A percentile compares a stretch with the other conserved stretches of the same genome.
Conservation (phyloP, 2,888 invertebrate species). For the Camponotus fellah region DNA sequence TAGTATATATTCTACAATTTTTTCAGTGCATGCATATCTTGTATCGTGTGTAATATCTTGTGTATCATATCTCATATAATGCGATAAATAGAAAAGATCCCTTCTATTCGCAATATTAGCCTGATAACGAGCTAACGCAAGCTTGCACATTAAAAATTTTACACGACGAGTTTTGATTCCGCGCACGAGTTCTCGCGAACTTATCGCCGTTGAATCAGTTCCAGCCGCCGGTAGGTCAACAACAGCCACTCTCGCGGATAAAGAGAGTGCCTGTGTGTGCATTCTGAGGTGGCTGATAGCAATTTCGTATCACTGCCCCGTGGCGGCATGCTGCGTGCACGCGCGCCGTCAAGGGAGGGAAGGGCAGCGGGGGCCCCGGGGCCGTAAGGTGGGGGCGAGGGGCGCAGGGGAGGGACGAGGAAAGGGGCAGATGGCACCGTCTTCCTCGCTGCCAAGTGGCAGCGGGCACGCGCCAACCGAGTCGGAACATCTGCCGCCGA, state of each 20-base stretch:
- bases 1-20: no score
- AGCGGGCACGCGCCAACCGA: constrained; percentile 85
- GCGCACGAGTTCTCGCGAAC: background rate
- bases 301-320: constrained; percentile 55
- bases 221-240: constrained; percentile 47
- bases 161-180: background rate
- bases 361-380: background rate
- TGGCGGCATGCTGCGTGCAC: constrained; percentile 40
- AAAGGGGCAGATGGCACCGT: constrained; percentile 82
- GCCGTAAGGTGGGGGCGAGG: constrained; percentile 13
- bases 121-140: background rate
- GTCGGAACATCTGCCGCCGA: constrained; percentile 84
- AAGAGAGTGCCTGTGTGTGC: constrained; percentile 42
- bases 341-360: constrained; percentile 34
- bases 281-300: constrained; percentile 46
- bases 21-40: no score
- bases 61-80: background rate
- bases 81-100: background rate
- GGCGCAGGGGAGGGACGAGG: constrained; percentile 75
- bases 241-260: constrained; percentile 35
- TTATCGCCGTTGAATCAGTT: constrained; percentile 24
- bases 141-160: background rate
- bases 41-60: no score
- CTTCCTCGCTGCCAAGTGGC: constrained; percentile 85
- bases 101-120: background rate